A percentile compares a stretch with the other conserved stretches of the same genome.
These are phyloP conservation scores for Apamea epomidion DNA, from an alignment of 2,888 invertebrate genomes.

Conservation along the genomic window DNA sequence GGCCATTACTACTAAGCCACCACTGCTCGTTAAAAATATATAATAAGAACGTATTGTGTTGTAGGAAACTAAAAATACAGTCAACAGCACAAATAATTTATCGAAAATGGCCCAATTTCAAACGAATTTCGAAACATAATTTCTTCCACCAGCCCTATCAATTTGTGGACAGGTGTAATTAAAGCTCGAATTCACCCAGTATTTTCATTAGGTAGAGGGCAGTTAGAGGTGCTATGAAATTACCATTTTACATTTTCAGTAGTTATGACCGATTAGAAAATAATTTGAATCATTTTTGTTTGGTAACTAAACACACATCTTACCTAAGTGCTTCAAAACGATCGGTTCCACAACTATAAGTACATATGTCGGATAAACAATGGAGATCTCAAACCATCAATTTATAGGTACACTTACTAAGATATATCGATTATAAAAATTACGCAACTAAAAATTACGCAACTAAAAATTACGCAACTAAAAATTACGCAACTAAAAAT, in stretches of 20 bases:
- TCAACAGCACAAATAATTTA: not conserved
- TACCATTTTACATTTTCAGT: not conserved
- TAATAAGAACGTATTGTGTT: not conserved
- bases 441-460: not conserved
- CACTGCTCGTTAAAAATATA: not conserved
- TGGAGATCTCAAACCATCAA: not conserved
- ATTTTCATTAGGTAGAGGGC: not conserved
- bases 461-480: too few species aligned
- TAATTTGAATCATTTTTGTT: not conserved
- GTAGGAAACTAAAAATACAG: not conserved
- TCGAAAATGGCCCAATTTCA: not conserved
- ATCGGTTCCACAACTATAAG: not conserved
- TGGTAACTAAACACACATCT: not conserved
- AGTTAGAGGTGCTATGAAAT: not conserved
- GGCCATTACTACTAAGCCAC: not conserved
- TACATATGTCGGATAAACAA: not conserved
- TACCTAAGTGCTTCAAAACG: not conserved
- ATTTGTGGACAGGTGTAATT: conserved; percentile 23
- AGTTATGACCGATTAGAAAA: not conserved
- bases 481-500: not conserved
- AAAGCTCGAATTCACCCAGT: not conserved
- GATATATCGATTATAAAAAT: too few species aligned
- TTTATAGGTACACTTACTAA: not conserved
- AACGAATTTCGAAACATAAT: not conserved
- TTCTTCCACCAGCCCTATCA: not conserved